Percentiles rank a stretch among this genome's conserved stretches.
These are phyloP conservation scores for Limnephilus marmoratus DNA, from an alignment of 2,888 invertebrate species.

Conservation along the genomic window DNA sequence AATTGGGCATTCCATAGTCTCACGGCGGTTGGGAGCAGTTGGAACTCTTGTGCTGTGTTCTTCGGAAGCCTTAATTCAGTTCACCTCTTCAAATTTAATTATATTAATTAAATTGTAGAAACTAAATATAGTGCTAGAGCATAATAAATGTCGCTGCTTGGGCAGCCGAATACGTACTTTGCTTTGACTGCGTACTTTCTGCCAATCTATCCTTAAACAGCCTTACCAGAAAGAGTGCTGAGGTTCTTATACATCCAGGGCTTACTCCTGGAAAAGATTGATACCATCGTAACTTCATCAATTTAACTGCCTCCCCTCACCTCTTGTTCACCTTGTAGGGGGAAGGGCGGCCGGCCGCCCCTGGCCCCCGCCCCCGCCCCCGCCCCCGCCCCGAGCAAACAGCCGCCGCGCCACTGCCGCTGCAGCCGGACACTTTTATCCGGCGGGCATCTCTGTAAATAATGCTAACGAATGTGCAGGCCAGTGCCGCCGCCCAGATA, in stretches of 20 bases:
- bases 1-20: too few species aligned
- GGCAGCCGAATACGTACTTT: not conserved
- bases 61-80: too few species aligned
- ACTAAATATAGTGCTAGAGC: too few species aligned
- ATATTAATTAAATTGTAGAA: too few species aligned
- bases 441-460: slow-evolving; percentile 65
- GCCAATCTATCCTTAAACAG: not conserved
- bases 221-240: not conserved
- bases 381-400: slow-evolving; percentile 38
- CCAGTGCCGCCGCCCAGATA: slow-evolving; percentile 64
- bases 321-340: not conserved
- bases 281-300: not conserved
- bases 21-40: too few species aligned
- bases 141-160: too few species aligned
- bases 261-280: not conserved
- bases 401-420: not conserved
- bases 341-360: not conserved
- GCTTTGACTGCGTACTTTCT: not conserved
- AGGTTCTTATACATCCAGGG: not conserved
- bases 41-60: too few species aligned
- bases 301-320: not conserved
- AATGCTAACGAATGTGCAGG: slow-evolving; percentile 67
- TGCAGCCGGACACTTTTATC: slow-evolving; percentile 60
- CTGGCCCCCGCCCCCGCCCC: not conserved
- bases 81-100: too few species aligned